Percentiles rank a stretch among this genome's conserved stretches.
Conservation (phyloP, 2,797 vertebrate species). For the Pseudochaenichthys georgianus region DNA sequence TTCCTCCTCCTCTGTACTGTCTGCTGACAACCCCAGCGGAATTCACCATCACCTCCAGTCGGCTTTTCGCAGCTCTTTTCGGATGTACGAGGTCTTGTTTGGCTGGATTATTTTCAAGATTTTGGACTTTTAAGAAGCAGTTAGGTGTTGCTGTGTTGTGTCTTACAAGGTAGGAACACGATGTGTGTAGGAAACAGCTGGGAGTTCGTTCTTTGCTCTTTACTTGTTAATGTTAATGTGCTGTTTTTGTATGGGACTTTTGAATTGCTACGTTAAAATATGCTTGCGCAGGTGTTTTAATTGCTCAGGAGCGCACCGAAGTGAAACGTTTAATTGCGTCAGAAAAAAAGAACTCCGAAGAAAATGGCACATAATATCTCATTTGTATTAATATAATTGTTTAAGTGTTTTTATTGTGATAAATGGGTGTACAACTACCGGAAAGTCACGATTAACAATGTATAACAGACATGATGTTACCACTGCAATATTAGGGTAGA, state of each 20-base stretch:
- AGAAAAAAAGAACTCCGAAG: too few species aligned
- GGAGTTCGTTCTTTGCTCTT: background rate
- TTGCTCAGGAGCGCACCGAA: constrained; percentile 1
- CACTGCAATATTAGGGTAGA: background rate
- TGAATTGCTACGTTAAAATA: background rate
- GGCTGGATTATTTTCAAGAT: constrained; percentile 52
- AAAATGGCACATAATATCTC: background rate
- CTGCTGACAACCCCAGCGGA: constrained; percentile 49
- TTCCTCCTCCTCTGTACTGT: constrained; percentile 51
- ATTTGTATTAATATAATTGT: background rate
- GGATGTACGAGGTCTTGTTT: constrained; percentile 12
- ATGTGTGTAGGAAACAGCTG: constrained; percentile 22
- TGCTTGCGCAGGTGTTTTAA: constrained; percentile 60
- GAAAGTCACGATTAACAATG: background rate
- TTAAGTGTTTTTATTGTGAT: background rate
- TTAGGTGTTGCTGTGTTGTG: constrained; percentile 4
- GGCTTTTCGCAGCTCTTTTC: constrained; percentile 14
- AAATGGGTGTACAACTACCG: background rate
- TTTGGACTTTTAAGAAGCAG: constrained; percentile 8
- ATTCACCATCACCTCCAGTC: constrained; percentile 55
- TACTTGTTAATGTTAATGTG: background rate
- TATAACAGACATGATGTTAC: background rate
- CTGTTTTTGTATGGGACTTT: background rate
- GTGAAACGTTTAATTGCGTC: background rate
- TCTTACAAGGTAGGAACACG: constrained; percentile 62